Percentiles rank a stretch among this genome's conserved stretches.
Evolutionary conservation across 2,113 vertebrate species (phyloP).

Genomic region (Campylomormyrus tamandua): DNA sequence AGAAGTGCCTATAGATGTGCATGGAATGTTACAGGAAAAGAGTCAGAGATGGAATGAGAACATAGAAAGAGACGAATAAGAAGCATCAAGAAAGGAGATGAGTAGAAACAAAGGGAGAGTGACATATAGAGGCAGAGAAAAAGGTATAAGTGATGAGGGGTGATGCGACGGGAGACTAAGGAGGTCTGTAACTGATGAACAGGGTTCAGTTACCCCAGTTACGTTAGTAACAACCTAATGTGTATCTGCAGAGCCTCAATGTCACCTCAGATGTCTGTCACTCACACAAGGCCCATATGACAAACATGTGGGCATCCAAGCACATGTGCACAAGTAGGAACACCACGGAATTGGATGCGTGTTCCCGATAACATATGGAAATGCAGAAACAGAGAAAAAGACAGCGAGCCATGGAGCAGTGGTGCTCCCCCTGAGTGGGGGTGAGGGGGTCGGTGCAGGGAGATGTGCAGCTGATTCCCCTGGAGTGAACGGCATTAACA

Average conservation of each 20-base stretch:
- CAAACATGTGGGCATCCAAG: conserved; percentile 14
- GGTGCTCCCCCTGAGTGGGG: neutral
- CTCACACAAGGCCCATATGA: neutral
- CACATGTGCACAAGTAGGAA: conserved; percentile 12
- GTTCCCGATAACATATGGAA: neutral
- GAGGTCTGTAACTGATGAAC: conserved; percentile 64
- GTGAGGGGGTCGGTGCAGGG: conserved; percentile 5
- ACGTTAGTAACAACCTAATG: conserved; percentile 61
- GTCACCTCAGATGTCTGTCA: neutral
- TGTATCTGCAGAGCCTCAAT: neutral
- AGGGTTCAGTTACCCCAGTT: conserved; percentile 64
- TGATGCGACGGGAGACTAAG: neutral
- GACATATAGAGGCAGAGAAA: neutral
- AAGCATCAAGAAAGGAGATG: conserved; percentile 8
- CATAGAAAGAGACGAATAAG: neutral
- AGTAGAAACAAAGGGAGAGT: neutral
- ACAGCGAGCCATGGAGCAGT: neutral
- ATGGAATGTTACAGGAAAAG: neutral
- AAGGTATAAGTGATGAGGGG: neutral
- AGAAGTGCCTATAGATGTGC: neutral
- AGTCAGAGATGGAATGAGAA: neutral
- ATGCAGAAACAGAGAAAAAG: neutral
- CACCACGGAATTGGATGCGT: neutral
- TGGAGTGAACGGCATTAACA: conserved; percentile 35
- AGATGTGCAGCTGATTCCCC: conserved; percentile 23